phyloP scores from a whole-genome alignment of 2,113 vertebrate genomes.

The Anarrhichthys ocellatus region DNA sequence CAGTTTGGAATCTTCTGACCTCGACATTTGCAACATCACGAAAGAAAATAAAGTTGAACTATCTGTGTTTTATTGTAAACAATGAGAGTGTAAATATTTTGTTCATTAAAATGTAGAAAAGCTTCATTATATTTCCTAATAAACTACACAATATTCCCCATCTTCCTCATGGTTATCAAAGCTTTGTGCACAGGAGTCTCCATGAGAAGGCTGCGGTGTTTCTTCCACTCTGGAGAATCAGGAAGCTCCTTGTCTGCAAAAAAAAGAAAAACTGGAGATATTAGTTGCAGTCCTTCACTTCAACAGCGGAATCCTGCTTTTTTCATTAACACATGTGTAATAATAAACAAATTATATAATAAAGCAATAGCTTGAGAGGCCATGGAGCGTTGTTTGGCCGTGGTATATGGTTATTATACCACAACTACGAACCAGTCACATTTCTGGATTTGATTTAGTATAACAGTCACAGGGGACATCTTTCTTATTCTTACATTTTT shows the following conservation, averaged over 20 bases:
- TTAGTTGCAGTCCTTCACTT: neutral
- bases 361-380: too few species aligned
- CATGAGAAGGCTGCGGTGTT: conserved; percentile 65
- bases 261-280: neutral
- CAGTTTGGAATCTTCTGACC: neutral
- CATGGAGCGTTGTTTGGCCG: too few species aligned
- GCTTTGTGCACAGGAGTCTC: conserved; percentile 79
- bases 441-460: too few species aligned
- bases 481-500: too few species aligned
- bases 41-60: neutral
- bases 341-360: too few species aligned
- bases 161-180: conserved; percentile 71
- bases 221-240: conserved; percentile 74
- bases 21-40: neutral
- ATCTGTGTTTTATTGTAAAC: neutral
- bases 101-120: neutral
- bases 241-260: conserved; percentile 70
- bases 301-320: too few species aligned
- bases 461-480: too few species aligned
- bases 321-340: too few species aligned
- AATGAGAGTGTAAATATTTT: neutral
- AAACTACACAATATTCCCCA: conserved; percentile 61
- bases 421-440: too few species aligned
- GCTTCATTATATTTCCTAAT: neutral
- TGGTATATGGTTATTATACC: too few species aligned